These are phyloP conservation scores for Chrysemys picta DNA, from an alignment of 2,113 vertebrate species.

Conservation along the genomic window DNA sequence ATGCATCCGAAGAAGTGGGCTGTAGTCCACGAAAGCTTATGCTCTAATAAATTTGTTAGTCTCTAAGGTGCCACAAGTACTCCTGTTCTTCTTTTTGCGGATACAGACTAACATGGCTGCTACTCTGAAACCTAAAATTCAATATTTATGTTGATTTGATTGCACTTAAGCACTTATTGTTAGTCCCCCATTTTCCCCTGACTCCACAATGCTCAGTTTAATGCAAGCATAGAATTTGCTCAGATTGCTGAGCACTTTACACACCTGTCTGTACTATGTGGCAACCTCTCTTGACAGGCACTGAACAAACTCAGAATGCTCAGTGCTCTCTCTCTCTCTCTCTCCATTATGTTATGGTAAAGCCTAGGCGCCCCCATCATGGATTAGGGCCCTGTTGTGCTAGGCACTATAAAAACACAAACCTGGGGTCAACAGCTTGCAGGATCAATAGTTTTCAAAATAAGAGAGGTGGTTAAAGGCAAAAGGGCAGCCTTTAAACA, in stretches of 20 bases:
- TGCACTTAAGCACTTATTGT: neutral
- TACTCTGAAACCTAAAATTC: no score
- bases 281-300: neutral
- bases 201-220: neutral
- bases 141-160: neutral
- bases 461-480: neutral
- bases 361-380: neutral
- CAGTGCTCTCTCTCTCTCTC: neutral
- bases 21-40: no score
- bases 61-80: no score
- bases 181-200: neutral
- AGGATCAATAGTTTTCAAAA: neutral
- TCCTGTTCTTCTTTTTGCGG: no score
- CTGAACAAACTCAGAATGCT: rapidly evolving
- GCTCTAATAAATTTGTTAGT: no score
- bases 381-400: neutral
- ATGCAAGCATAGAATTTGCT: neutral
- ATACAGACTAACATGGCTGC: no score
- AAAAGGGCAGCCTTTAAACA: no score
- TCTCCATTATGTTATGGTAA: neutral
- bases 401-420: neutral
- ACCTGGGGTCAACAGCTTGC: neutral
- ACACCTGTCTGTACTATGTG: neutral
- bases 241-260: neutral
- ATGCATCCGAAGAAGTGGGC: no score